These are phyloP conservation scores for Andrena marginata DNA, from an alignment of 2,888 invertebrate species.

Conservation along the genomic window DNA sequence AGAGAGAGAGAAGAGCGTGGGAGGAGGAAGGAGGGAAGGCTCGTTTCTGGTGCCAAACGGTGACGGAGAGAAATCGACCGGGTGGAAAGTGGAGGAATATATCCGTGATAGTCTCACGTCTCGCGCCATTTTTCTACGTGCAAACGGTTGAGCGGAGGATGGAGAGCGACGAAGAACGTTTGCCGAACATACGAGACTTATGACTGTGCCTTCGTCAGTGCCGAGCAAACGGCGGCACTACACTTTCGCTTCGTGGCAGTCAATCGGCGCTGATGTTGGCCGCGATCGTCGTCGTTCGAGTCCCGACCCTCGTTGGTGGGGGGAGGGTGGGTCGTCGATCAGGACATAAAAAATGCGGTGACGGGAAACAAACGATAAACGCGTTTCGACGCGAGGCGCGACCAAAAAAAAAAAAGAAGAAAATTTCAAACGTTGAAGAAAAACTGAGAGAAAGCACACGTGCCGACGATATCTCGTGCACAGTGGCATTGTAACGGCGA, in stretches of 20 bases:
- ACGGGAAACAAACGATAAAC: constrained; percentile 49
- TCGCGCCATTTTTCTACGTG: constrained; percentile 68
- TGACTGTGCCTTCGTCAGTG: constrained; percentile 84
- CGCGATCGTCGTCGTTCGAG: constrained; percentile 73
- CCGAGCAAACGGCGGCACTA: constrained; percentile 74
- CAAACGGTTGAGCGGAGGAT: constrained; percentile 47
- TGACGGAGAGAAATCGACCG: constrained; percentile 63
- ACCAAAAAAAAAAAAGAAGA: constrained; percentile 36
- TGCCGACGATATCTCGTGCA: constrained; percentile 39
- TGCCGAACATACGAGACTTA: constrained; percentile 78
- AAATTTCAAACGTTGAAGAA: not conserved
- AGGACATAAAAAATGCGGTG: constrained; percentile 43
- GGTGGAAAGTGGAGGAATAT: constrained; percentile 42
- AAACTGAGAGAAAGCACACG: constrained; percentile 11
- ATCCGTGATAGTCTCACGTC: constrained; percentile 68
- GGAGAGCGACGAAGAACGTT: constrained; percentile 39
- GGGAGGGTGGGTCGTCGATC: constrained; percentile 56
- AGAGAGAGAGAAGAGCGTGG: not conserved
- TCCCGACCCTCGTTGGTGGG: constrained; percentile 35
- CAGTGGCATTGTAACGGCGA: constrained; percentile 63
- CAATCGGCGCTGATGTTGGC: constrained; percentile 65
- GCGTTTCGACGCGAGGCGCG: constrained; percentile 42
- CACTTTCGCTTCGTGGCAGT: constrained; percentile 74
- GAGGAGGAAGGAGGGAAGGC: constrained; percentile 59
- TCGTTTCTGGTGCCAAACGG: constrained; percentile 81